These are phyloP conservation scores for Ectropis crepuscularia DNA, from an alignment of 2,888 invertebrate species.

Conservation along the genomic window DNA sequence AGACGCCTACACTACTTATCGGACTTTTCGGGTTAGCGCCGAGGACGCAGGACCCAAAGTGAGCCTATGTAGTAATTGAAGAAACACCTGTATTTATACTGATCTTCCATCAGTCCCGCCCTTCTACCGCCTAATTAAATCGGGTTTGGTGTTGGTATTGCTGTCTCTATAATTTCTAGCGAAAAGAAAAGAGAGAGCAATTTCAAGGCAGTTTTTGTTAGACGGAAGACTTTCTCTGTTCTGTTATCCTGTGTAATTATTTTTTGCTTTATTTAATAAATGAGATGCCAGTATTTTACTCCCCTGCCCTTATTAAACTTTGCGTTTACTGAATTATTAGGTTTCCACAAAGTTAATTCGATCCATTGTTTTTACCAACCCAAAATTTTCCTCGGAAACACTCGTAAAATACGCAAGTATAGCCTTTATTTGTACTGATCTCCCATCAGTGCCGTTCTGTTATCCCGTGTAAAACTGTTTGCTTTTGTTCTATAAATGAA, in stretches of 20 bases:
- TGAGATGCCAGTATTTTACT: conserved; percentile 49
- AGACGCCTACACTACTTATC: too few species aligned
- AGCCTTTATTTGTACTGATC: not conserved
- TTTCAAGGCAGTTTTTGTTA: too few species aligned
- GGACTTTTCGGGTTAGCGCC: too few species aligned
- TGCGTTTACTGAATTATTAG: conserved; percentile 44
- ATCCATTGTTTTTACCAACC: too few species aligned
- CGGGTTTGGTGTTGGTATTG: too few species aligned
- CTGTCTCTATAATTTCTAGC: too few species aligned
- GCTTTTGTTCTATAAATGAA: conserved; percentile 46
- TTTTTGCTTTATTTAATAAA: conserved; percentile 43
- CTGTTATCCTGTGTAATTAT: conserved; percentile 15
- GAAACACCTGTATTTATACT: not conserved
- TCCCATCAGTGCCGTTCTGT: conserved; percentile 9
- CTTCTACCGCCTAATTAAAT: too few species aligned
- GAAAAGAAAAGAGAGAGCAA: too few species aligned
- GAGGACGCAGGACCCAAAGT: too few species aligned
- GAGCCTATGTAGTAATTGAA: too few species aligned
- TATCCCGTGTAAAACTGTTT: conserved; percentile 20
- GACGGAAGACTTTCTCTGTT: not conserved
- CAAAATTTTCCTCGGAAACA: too few species aligned
- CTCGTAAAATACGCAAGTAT: not conserved
- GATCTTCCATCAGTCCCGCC: conserved; percentile 2
- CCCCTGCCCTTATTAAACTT: conserved; percentile 35
- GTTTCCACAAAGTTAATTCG: too few species aligned